phyloP scores from a whole-genome alignment of 2,888 invertebrate species.

The Eueremaeus valkanovi region DNA sequence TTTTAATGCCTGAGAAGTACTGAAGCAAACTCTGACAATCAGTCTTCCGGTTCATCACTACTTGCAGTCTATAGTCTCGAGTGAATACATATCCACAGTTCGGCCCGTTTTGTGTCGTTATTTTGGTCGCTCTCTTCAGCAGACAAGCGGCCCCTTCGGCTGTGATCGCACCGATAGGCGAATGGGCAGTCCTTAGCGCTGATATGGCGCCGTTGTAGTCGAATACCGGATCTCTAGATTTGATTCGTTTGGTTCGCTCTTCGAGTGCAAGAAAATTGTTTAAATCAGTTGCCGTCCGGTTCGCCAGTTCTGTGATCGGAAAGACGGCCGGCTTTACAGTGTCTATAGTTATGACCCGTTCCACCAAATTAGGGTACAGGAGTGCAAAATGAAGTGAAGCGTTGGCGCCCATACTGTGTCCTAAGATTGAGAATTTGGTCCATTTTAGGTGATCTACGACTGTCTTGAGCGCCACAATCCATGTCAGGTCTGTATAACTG shows the following conservation, averaged over 20 bases:
- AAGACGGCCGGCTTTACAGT: slow-evolving; percentile 44
- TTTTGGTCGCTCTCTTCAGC: slow-evolving; percentile 32
- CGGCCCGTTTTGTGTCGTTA: background rate
- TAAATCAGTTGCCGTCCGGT: slow-evolving; percentile 33
- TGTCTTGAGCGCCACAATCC: slow-evolving; percentile 42
- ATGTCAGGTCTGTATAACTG: slow-evolving; percentile 42
- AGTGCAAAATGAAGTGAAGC: slow-evolving; percentile 52
- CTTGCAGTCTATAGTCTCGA: slow-evolving; percentile 64
- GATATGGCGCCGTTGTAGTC: slow-evolving; percentile 21
- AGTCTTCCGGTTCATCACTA: slow-evolving; percentile 1
- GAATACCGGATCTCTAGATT: background rate
- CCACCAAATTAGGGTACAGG: slow-evolving; percentile 51
- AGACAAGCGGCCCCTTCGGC: slow-evolving; percentile 33
- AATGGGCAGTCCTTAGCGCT: slow-evolving; percentile 29
- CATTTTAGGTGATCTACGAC: slow-evolving; percentile 44
- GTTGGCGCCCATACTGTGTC: slow-evolving; percentile 55
- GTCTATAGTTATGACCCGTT: slow-evolving; percentile 49
- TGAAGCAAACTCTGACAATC: slow-evolving; percentile 7
- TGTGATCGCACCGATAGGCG: slow-evolving; percentile 26
- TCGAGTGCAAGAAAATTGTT: background rate
- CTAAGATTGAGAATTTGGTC: slow-evolving; percentile 38
- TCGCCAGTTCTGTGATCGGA: slow-evolving; percentile 30
- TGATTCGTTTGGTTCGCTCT: background rate
- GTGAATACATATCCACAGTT: slow-evolving; percentile 60
- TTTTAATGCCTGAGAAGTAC: slow-evolving; percentile 58